Evolutionary conservation across 1,140 invertebrate species (phyloP), one percentile per base, ranked within the genome.

Genomic region (Drosophila bocki): DNA sequence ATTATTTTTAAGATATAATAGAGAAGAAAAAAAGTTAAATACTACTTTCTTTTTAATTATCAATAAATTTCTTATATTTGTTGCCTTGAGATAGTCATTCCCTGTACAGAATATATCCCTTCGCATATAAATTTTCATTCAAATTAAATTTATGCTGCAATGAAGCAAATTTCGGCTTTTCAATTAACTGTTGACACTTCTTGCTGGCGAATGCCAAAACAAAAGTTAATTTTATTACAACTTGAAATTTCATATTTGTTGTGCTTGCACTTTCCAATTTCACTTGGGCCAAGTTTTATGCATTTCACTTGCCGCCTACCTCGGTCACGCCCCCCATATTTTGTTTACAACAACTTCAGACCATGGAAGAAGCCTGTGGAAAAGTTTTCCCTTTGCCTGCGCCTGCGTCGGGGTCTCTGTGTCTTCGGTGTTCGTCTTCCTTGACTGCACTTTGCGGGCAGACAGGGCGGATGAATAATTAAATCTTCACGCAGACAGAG

Each of bases 391-490:
- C 63, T 78, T 60, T 44, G 44, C 61, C 42, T 32, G 63, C 63
- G 41, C 45, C 53, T 69, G 57, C 60, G 50, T 75, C 47, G 45
- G 13, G 13, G 45, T 33, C 63, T 51, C 44, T 67, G 57, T 69
- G 50, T 75, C 47, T 37, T 70, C 58, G 47, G 47, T 70, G 51
- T 56, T 17, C 57, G 53, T 69, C 54, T 76, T 54, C 63, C 44
- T 79, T 72, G 60, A 39, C 39, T 71, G 77, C 63, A 64, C 75
- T 84, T 77, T 88, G 84, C 81, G 83, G 84, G 84, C 72, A 80
- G 80, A 83, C 80, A 70, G 72, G 80, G 84, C 84, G 84, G 72
- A 88, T 87, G 84, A 87, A 87, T 87, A 87, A 87, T 87, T 87
- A 87, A 87, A 88, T 88, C 76, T 84, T 78, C 70, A 33, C 60